phyloP scores from a whole-genome alignment of 2,113 vertebrate genomes.

The Podarcis muralis region DNA sequence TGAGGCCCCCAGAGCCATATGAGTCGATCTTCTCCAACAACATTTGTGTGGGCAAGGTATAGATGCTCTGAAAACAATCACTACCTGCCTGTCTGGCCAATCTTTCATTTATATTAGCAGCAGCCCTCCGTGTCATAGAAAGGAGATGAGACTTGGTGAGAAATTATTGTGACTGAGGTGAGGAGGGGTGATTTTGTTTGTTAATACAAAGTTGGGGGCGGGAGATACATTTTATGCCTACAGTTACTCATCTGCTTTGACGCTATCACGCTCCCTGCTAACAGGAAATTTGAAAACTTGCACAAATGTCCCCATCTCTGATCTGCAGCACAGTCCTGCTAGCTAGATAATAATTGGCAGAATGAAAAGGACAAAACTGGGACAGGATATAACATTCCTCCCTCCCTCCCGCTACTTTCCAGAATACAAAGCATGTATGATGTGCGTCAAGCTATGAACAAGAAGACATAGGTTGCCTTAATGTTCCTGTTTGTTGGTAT shows the following conservation, averaged over 20 bases:
- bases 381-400: not conserved
- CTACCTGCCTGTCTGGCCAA: not conserved
- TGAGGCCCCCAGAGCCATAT: not conserved
- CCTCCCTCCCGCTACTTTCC: not conserved
- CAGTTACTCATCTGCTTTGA: not conserved
- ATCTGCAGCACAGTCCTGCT: not conserved
- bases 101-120: not conserved
- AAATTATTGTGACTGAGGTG: not conserved
- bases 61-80: not conserved
- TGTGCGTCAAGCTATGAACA: not conserved
- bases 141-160: not conserved
- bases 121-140: not conserved
- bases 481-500: not conserved
- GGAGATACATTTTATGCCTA: not conserved
- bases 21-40: not conserved
- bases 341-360: constrained; percentile 15
- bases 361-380: constrained; percentile 6
- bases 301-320: not conserved
- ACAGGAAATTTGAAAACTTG: constrained; percentile 10
- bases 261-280: not conserved
- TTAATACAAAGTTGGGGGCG: not conserved
- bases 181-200: not conserved
- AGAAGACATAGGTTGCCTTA: not conserved
- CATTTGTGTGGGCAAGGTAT: not conserved
- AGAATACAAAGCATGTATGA: not conserved